These are phyloP conservation scores for Willowsia nigromaculata DNA, from an alignment of 2,888 invertebrate species.

Conservation along the genomic window DNA sequence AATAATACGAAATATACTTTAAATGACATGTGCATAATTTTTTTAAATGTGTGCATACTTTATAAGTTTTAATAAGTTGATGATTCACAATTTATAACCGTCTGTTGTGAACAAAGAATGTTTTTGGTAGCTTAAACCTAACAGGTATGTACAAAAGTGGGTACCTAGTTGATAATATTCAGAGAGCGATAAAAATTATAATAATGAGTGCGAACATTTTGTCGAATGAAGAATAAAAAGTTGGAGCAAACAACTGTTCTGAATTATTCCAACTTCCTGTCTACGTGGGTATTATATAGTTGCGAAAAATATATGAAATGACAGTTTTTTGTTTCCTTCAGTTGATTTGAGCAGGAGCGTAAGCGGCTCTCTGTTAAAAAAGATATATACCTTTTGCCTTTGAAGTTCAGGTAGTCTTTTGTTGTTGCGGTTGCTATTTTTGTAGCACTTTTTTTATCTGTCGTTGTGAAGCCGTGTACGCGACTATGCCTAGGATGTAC, in stretches of 20 bases:
- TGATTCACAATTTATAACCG: too few relatives aligned
- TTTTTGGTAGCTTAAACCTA: background rate
- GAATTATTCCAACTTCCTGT: conserved; percentile 41
- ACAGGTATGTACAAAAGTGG: background rate
- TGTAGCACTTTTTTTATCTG: too few relatives aligned
- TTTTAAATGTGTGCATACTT: background rate
- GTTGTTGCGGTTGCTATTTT: background rate
- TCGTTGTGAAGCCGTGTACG: background rate
- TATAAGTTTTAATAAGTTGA: too few relatives aligned
- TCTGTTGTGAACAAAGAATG: background rate
- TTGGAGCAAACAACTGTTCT: background rate
- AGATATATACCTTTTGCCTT: background rate
- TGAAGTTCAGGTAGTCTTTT: background rate
- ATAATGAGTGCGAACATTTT: background rate
- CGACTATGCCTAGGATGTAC: too few relatives aligned
- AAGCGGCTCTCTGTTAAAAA: background rate
- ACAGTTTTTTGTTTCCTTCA: background rate
- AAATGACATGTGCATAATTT: background rate
- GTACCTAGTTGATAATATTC: too few relatives aligned
- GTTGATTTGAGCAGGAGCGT: background rate
- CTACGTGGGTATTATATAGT: too few relatives aligned
- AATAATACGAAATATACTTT: background rate
- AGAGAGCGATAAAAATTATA: too few relatives aligned
- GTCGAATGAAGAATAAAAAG: background rate
- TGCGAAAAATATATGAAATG: background rate